A percentile compares a stretch with the other conserved stretches of the same genome.
Conservation (phyloP, 1,140 invertebrate genomes). For the Melipona quadrifasciata region DNA sequence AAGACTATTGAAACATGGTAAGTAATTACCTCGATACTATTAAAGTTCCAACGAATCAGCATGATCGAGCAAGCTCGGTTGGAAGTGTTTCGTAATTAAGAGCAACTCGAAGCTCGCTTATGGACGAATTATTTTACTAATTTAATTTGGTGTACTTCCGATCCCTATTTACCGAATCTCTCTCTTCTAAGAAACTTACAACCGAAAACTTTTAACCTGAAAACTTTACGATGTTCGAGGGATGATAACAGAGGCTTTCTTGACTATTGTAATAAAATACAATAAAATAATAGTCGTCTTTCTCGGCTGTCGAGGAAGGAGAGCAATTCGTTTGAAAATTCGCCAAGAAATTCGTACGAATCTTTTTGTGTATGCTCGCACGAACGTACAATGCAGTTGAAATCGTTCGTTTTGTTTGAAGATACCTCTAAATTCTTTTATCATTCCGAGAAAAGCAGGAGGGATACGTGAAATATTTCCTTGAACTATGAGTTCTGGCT, state of each 20-base stretch:
- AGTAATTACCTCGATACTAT: background rate
- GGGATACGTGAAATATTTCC: background rate
- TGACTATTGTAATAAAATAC: background rate
- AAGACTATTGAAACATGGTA: background rate
- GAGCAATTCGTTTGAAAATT: background rate
- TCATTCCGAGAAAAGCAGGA: background rate
- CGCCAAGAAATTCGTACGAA: background rate
- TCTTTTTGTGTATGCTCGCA: background rate
- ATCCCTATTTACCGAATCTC: background rate
- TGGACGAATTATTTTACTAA: background rate
- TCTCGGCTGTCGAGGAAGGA: background rate
- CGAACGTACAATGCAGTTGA: background rate
- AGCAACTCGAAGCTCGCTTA: background rate
- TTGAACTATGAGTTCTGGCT: slow-evolving; percentile 16
- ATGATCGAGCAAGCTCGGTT: background rate
- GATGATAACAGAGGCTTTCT: background rate
- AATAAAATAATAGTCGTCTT: background rate
- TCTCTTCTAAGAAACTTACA: background rate
- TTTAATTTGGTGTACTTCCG: background rate
- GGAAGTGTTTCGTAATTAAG: slow-evolving; percentile 6
- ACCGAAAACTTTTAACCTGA: background rate
- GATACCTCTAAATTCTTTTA: background rate
- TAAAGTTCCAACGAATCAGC: background rate
- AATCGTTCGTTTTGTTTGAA: background rate
- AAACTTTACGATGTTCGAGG: background rate